Conservation (phyloP, 2,113 vertebrate species). For the Cynopterus brachyotis region DNA sequence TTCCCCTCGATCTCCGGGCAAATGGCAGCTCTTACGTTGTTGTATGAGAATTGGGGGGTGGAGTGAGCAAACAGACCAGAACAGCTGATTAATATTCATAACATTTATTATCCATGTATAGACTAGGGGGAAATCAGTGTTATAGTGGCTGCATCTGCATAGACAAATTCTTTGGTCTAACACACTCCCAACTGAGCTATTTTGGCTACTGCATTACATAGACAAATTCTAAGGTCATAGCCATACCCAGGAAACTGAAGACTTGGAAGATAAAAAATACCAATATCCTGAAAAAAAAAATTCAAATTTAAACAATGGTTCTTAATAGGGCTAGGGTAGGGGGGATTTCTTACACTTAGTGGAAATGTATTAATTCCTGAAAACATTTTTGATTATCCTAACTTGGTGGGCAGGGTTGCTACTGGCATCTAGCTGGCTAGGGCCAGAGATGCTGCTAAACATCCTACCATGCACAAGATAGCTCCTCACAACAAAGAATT, state of each 20-base stretch:
- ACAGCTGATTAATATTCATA: neutral
- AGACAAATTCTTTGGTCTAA: neutral
- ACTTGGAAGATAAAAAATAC: neutral
- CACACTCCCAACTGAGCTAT: no score
- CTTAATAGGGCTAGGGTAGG: neutral
- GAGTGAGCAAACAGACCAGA: neutral
- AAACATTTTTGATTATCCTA: neutral
- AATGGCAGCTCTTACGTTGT: neutral
- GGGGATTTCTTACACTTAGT: neutral
- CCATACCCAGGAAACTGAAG: neutral
- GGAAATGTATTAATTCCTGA: neutral
- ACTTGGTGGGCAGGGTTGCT: neutral
- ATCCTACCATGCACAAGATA: neutral
- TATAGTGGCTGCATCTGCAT: neutral
- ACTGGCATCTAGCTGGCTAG: neutral
- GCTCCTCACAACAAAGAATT: neutral
- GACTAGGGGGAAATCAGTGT: neutral
- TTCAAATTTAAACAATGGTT: conserved; percentile 3
- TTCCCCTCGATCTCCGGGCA: neutral
- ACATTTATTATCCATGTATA: neutral
- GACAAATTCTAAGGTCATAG: neutral
- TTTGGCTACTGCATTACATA: neutral
- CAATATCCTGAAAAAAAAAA: neutral
- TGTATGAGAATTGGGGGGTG: neutral
- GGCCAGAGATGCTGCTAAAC: neutral